Percentiles rank a stretch among this genome's conserved stretches.
These are phyloP conservation scores for Limanda limanda DNA, from an alignment of 2,113 vertebrate species.

Conservation along the genomic window DNA sequence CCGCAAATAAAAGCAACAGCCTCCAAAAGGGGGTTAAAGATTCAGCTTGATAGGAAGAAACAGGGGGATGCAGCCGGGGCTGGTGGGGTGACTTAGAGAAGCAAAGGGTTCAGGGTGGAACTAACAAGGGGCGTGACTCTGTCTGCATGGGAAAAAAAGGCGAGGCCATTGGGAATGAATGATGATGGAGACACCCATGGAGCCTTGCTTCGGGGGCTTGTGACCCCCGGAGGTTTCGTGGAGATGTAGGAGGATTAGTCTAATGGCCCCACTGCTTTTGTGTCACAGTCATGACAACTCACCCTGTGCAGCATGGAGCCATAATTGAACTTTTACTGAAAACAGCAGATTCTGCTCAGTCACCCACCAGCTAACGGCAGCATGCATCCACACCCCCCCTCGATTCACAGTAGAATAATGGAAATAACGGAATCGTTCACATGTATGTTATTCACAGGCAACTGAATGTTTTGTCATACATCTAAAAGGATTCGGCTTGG, in stretches of 20 bases:
- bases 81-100: slow-evolving; percentile 46
- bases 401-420: slow-evolving; percentile 33
- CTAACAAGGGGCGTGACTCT: slow-evolving; percentile 77
- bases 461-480: slow-evolving; percentile 8
- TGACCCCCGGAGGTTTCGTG: slow-evolving; percentile 59
- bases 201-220: slow-evolving; percentile 71
- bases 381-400: not conserved
- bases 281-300: slow-evolving; percentile 75
- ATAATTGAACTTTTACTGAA: slow-evolving; percentile 81
- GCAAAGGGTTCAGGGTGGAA: slow-evolving; percentile 71
- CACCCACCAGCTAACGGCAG: slow-evolving; percentile 30
- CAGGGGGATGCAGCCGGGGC: slow-evolving; percentile 32
- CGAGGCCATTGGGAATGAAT: slow-evolving; percentile 68
- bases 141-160: slow-evolving; percentile 68
- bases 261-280: slow-evolving; percentile 74
- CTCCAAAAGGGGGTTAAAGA: slow-evolving; percentile 47
- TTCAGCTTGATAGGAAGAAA: slow-evolving; percentile 48
- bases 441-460: slow-evolving; percentile 21
- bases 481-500: slow-evolving; percentile 14
- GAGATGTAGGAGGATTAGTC: slow-evolving; percentile 60
- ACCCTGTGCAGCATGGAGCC: slow-evolving; percentile 72
- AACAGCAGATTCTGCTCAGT: slow-evolving; percentile 42
- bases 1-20: slow-evolving; percentile 63
- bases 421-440: slow-evolving; percentile 31
- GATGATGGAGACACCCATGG: slow-evolving; percentile 74